Evolutionary conservation across 2,888 invertebrate species (phyloP), one percentile per base, ranked within the genome.

Genomic region (Aphidius colemani): DNA sequence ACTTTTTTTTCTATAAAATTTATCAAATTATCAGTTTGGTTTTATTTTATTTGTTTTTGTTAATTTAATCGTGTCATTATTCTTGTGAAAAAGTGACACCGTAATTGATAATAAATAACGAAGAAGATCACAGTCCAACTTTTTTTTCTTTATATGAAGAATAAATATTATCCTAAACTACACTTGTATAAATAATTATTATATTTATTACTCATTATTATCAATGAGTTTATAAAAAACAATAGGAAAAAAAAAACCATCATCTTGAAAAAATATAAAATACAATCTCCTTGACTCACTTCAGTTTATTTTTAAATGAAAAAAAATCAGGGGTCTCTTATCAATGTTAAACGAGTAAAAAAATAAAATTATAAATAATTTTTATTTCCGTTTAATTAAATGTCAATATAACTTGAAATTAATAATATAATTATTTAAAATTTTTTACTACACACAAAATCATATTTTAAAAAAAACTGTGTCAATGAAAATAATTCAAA

Each of bases 11-110:
- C 7, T 11, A 13, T 6, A 7, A 13, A 13, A 13, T 13, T 7
- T 48, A 30, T 51, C 41, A 62, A 53, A 8, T 30, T 62, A 46
- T 39, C 40, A 8, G 40, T n/a, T 50, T 53, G 53, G 51, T 40
- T n/a, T 53, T 60, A 40, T 61, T 61, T 41, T 9, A 40, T 18
- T n/a, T n/a, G 3, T 13, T 7, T 45, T 56, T 44, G 3, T 41
- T 55, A 7, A n/a, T 10, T 2, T 10, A 10, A 45, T 44, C 48
- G 44, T 44, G 9, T 56, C 18, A 9, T 56, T 56, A 8, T 45
- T 10, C 56, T 45, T 10, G 44, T 7, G 7, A 45, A 30, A 56
- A 56, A 44, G 3, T 56, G 56, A 56, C 18, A 56, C 56, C 56
- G 44, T 44, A 45, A 44, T 30, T 30, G 30, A 30, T 30, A 30